Conservation (phyloP, 1,140 invertebrate genomes). For the Trichonephila clavata region DNA sequence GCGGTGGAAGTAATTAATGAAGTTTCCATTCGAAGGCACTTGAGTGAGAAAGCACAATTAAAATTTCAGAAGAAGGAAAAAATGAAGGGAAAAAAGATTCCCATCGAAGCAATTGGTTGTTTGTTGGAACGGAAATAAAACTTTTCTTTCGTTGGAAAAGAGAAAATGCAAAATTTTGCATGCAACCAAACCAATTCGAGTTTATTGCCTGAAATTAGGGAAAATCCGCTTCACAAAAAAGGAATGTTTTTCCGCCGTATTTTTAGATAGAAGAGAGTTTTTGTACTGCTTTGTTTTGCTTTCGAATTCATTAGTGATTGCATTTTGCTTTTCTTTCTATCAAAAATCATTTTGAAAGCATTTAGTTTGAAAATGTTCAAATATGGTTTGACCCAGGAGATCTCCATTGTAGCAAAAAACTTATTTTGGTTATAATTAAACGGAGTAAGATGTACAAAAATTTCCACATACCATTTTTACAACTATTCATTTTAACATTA, state of each 20-base stretch:
- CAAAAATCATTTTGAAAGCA: not conserved
- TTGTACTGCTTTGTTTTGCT: not conserved
- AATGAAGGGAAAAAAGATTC: slow-evolving; percentile 4
- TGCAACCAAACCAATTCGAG: slow-evolving; percentile 18
- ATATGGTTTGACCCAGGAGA: too few relatives aligned
- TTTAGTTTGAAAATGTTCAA: too few relatives aligned
- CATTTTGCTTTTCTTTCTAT: not conserved
- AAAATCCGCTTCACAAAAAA: not conserved
- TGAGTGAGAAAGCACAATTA: slow-evolving; percentile 73
- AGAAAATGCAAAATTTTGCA: slow-evolving; percentile 35
- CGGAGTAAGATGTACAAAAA: too few relatives aligned
- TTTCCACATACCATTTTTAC: too few relatives aligned
- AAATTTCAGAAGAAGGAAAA: slow-evolving; percentile 55
- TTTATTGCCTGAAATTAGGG: not conserved
- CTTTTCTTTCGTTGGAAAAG: slow-evolving; percentile 22
- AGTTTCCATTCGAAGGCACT: slow-evolving; percentile 72
- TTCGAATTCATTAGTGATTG: not conserved
- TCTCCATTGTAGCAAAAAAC: too few relatives aligned
- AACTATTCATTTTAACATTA: too few relatives aligned
- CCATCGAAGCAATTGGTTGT: slow-evolving; percentile 54
- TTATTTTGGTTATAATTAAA: too few relatives aligned
- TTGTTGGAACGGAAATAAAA: slow-evolving; percentile 62
- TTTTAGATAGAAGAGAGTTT: not conserved
- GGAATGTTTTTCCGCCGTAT: not conserved
- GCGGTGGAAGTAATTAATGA: slow-evolving; percentile 73